Evolutionary conservation across 92 coral and sea anemone species (phyloP), one percentile per base, ranked within the genome.

Genomic region (Zoanthus sociatus): DNA sequence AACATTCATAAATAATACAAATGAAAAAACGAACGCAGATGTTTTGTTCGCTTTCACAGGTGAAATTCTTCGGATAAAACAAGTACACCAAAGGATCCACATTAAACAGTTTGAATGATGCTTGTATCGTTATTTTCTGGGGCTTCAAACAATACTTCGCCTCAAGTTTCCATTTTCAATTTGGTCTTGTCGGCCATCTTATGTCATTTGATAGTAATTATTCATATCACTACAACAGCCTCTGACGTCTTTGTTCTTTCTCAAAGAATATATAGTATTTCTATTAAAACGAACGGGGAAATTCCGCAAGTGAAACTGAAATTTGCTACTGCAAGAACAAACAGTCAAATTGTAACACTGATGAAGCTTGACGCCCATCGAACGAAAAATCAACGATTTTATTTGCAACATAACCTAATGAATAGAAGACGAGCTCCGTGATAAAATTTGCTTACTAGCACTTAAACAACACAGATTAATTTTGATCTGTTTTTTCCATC

Each of bases 161-260:
- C 61, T 64, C 75, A 6, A 45, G 85, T 64, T 81, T 81, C 85
- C 85, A 81, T 81, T 67, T 81, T 81, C 85, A 81, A 37, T 81
- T 81, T 81, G 75, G 75, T 81, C 85, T 81, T 33, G 85, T 81
- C 85, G 85, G 85, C 85, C 85, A 81, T 81, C 85, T 81, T 81
- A 81, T 81, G 85, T 81, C 85, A 81, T 67, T 81, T 81, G 85
- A 81, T 81, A 81, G 85, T 81, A 81, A 81, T 81, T 81, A 81
- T 81, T 81, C 85, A 81, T 81, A 81, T 81, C 85, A 66, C 85
- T 81, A 81, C 73, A 81, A 81, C 85, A 81, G 85, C 8, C 75
- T 81, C 73, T 81, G 74, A 81, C 85, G 51, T 81, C 85, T 81
- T 81, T 81, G 85, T 81, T 81, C 85, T 68, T 81, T 73, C 63